A percentile compares a stretch with the other conserved stretches of the same genome.
These are phyloP conservation scores for Ornithoptera priamus DNA, from an alignment of 2,888 invertebrate species.

Conservation along the genomic window DNA sequence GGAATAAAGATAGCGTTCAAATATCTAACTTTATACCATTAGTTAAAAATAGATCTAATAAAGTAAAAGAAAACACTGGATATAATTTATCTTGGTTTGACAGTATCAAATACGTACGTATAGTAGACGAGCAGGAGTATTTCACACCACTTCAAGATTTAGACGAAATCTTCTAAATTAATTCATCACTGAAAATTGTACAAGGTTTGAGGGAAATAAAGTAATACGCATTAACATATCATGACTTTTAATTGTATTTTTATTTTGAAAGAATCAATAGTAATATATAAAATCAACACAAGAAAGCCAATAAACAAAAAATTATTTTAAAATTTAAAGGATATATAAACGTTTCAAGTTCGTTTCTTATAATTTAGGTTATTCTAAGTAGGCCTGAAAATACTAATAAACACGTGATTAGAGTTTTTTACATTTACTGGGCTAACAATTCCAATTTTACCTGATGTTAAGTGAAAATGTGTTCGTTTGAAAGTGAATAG, in stretches of 20 bases:
- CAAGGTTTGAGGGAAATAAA: background rate
- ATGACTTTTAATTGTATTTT: background rate
- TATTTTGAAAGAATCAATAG: background rate
- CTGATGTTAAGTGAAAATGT: no score
- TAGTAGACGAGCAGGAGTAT: slow-evolving; percentile 20
- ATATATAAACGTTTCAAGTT: background rate
- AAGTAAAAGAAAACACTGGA: background rate
- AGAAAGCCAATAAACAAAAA: background rate
- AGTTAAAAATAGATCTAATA: slow-evolving; percentile 2
- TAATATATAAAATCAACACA: background rate
- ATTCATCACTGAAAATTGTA: background rate
- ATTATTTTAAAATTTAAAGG: background rate
- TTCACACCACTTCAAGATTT: background rate
- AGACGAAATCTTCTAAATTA: background rate
- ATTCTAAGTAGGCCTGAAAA: background rate
- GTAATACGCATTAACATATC: background rate
- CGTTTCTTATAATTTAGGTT: background rate
- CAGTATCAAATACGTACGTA: slow-evolving; percentile 20
- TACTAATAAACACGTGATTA: background rate
- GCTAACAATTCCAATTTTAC: no score
- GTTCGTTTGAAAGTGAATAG: no score
- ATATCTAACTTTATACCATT: no score
- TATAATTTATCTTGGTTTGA: slow-evolving; percentile 24
- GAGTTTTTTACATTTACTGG: background rate
- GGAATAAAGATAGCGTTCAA: background rate